Evolutionary conservation across 92 coral and sea anemone genomes (phyloP), one percentile per base, ranked within the genome.

Genomic region (Pocillopora grandis): DNA sequence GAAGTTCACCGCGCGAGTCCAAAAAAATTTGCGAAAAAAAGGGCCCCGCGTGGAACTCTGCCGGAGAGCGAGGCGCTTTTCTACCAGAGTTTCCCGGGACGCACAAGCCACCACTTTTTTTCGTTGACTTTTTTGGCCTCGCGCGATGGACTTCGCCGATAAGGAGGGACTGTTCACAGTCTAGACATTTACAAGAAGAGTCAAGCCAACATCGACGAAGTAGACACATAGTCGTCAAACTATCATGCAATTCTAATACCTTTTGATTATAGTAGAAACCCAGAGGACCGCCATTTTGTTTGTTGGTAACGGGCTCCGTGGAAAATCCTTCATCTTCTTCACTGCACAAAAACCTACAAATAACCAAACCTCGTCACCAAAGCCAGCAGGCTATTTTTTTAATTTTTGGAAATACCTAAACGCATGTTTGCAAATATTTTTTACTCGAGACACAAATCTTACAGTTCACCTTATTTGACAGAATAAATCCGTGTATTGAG

Each of bases 271-370:
- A 89, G 83, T 89, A 84, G 69, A 94, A 94, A 14, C 88, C 88
- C 35, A 94, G 78, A 0, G 94, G 86, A 75, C 67, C 78, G 23
- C 89, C 90, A 78, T 56, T 68, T 21, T 56, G 80, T 58, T 31
- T 71, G 66, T 88, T 90, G n/a, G 82, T 67, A 27, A 90, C 98
- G 10, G 98, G 98, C 75, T 91, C 95, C 63, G 98, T 94, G 5
- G 95, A 94, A 86, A 91, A 94, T 21, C 98, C 98, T 27, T 91
- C 98, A 75, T 94, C 98, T 76, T 94, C 98, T 37, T 85, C 87
- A 71, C 92, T 91, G 69, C 92, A 85, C 2, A 94, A 86, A 73
- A 94, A 94, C 85, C 98, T 94, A 15, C 10, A 13, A 85, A 77
- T 2, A 58, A 27, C 36, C 36, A 72, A 33, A 23, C 64, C 52